phyloP scores from a whole-genome alignment of 2,113 vertebrate genomes.

The Sceloporus tristichus region DNA sequence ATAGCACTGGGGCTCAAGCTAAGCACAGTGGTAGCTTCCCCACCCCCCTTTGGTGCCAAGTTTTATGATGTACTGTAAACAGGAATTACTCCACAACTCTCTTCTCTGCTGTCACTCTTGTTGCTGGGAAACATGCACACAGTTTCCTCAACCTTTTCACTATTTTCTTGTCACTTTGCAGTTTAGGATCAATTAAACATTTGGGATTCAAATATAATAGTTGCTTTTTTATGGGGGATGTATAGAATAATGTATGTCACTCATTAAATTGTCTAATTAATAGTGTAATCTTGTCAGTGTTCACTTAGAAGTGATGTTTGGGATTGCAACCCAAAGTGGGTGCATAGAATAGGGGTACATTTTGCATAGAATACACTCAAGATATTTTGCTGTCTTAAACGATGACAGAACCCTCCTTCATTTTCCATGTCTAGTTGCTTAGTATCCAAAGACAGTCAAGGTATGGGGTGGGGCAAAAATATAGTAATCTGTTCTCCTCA shows the following conservation, averaged over 20 bases:
- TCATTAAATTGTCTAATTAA: neutral
- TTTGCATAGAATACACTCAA: no score
- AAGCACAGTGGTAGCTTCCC: slow-evolving; percentile 40
- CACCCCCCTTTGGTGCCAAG: slow-evolving; percentile 11
- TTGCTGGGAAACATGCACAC: slow-evolving; percentile 26
- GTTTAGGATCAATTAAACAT: slow-evolving; percentile 25
- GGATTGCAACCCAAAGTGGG: neutral
- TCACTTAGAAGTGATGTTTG: neutral
- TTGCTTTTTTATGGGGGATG: no score
- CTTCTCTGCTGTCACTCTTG: slow-evolving; percentile 46
- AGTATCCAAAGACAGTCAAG: no score
- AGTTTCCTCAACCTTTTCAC: slow-evolving; percentile 58
- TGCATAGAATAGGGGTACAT: no score
- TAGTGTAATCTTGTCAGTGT: neutral
- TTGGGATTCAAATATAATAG: neutral
- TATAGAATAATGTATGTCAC: neutral
- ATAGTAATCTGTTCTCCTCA: no score
- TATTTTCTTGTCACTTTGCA: slow-evolving; percentile 49
- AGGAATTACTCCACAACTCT: slow-evolving; percentile 54
- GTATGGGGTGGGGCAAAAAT: no score
- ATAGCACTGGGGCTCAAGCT: slow-evolving; percentile 43
- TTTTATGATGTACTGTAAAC: slow-evolving; percentile 67
- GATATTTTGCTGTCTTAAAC: no score
- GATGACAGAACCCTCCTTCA: no score
- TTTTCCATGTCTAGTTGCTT: no score